Evolutionary conservation across 2,797 vertebrate species (phyloP).

Genomic region (Cirrhinus molitorella): DNA sequence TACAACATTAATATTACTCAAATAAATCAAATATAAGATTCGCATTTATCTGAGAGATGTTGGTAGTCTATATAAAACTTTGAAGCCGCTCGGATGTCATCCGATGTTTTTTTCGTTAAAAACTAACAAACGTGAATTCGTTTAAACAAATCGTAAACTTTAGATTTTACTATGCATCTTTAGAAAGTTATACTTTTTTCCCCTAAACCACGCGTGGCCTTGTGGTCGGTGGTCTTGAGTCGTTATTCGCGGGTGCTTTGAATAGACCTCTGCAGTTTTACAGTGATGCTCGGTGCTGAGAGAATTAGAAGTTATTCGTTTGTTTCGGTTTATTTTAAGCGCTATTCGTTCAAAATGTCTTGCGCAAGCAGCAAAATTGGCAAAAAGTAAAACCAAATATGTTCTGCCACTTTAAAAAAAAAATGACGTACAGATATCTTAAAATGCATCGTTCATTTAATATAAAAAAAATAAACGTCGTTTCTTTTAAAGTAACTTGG

Average conservation of each 20-base stretch:
- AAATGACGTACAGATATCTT: neutral
- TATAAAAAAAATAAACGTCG: neutral
- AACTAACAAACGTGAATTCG: neutral
- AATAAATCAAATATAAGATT: neutral
- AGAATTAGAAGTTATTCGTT: conserved; percentile 22
- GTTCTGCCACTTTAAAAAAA: neutral
- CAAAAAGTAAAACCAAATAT: neutral
- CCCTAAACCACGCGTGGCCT: conserved; percentile 5
- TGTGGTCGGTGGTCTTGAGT: neutral
- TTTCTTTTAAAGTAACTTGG: neutral
- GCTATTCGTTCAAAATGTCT: neutral
- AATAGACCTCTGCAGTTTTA: neutral
- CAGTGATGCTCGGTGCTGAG: conserved; percentile 22
- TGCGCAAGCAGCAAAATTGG: neutral
- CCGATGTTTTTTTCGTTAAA: neutral
- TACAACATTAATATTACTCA: neutral
- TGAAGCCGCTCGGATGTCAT: neutral
- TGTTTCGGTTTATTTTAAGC: conserved; percentile 8
- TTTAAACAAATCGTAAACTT: neutral
- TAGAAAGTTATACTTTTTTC: neutral
- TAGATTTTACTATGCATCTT: neutral
- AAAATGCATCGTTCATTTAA: neutral
- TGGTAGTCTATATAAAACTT: neutral
- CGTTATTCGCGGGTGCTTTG: neutral
- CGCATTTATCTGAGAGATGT: neutral